Conservation (phyloP, 2,888 invertebrate genomes). For the Drosophila eohydei region DNA sequence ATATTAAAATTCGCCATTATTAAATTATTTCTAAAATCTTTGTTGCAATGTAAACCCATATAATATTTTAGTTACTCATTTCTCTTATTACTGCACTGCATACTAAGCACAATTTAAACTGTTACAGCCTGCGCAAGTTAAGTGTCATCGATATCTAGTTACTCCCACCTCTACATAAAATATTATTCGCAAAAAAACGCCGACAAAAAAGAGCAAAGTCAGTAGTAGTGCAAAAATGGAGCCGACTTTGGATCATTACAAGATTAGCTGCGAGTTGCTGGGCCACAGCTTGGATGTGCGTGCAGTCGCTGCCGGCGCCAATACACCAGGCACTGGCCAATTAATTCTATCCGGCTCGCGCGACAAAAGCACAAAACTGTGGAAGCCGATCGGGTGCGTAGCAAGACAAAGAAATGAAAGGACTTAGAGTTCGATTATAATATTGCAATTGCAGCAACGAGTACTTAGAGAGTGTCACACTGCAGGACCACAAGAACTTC, state of each 20-base stretch:
- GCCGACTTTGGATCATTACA: slow-evolving; percentile 87
- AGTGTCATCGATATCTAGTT: slow-evolving; percentile 26
- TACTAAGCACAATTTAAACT: not conserved
- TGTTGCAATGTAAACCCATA: no score
- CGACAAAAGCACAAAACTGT: slow-evolving; percentile 94
- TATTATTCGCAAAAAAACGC: slow-evolving; percentile 32
- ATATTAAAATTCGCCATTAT: no score
- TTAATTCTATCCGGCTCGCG: slow-evolving; percentile 94
- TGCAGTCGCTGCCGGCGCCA: slow-evolving; percentile 87
- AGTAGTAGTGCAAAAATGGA: slow-evolving; percentile 61
- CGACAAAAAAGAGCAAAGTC: slow-evolving; percentile 51
- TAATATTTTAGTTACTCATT: no score
- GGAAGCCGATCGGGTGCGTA: slow-evolving; percentile 90
- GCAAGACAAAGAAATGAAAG: slow-evolving; percentile 2
- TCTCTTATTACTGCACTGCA: not conserved
- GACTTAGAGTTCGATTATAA: not conserved
- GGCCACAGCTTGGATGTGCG: slow-evolving; percentile 95
- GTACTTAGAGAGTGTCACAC: slow-evolving; percentile 88
- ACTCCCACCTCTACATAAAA: slow-evolving; percentile 27
- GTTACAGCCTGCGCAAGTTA: not conserved
- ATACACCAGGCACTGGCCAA: slow-evolving; percentile 87
- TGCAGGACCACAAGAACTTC: slow-evolving; percentile 93
- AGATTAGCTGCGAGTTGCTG: slow-evolving; percentile 90
- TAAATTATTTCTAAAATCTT: no score
- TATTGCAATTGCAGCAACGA: slow-evolving; percentile 86